phyloP scores from a whole-genome alignment of 1,140 invertebrate species.

The Aporrectodea caliginosa region DNA sequence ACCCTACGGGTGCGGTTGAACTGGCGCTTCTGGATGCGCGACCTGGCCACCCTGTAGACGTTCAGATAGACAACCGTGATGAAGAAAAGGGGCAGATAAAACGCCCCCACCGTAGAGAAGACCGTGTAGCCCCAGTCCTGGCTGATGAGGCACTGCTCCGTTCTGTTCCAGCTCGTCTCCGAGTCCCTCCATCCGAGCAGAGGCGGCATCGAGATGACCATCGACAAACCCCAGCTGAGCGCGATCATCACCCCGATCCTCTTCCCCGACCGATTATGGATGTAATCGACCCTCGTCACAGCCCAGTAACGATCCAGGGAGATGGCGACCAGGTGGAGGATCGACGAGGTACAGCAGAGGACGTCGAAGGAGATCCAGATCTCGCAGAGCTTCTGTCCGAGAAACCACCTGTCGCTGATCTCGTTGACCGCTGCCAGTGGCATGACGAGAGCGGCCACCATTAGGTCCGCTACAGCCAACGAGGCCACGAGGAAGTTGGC shows the following conservation, averaged over 20 bases:
- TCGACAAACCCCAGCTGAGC: conserved; percentile 78
- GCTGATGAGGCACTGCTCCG: conserved; percentile 49
- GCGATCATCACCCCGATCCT: conserved; percentile 84
- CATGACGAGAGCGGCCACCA: conserved; percentile 74
- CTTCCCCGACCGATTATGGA: conserved; percentile 74
- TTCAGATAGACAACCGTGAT: conserved; percentile 55
- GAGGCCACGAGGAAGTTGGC: conserved; percentile 93
- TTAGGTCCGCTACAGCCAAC: conserved; percentile 88
- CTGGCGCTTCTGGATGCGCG: conserved; percentile 44
- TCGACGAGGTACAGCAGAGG: conserved; percentile 36
- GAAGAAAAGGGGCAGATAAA: conserved; percentile 53
- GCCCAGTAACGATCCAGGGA: conserved; percentile 62
- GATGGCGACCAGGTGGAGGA: conserved; percentile 37
- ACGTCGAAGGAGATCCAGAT: conserved; percentile 38
- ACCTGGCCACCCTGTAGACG: conserved; percentile 51
- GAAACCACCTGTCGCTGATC: conserved; percentile 24
- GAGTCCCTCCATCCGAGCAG: conserved; percentile 61
- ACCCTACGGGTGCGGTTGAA: too few species aligned
- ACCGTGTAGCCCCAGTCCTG: conserved; percentile 53
- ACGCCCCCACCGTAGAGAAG: conserved; percentile 54
- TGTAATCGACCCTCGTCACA: conserved; percentile 73
- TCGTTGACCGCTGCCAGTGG: conserved; percentile 43
- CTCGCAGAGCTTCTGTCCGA: conserved; percentile 77
- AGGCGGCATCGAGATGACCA: conserved; percentile 81
- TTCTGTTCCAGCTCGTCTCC: conserved; percentile 41